phyloP scores from a whole-genome alignment of 1,140 invertebrate species.

The Hylaeus volcanicus region DNA sequence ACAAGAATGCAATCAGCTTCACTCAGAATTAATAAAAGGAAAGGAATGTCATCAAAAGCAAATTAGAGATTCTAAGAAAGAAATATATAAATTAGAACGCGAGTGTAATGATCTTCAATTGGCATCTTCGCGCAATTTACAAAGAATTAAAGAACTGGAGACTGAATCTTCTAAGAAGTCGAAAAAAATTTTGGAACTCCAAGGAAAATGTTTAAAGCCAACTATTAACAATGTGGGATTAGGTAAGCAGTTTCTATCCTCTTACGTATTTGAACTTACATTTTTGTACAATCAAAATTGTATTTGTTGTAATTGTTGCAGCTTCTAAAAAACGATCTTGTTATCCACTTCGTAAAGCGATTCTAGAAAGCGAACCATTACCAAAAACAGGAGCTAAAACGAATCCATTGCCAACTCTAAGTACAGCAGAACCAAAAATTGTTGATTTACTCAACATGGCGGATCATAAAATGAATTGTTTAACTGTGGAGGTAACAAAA shows the following conservation, averaged over 20 bases:
- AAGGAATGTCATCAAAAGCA: constrained; percentile 84
- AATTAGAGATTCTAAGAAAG: constrained; percentile 83
- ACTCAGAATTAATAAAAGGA: constrained; percentile 84
- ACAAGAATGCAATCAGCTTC: constrained; percentile 87
- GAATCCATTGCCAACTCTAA: constrained; percentile 65
- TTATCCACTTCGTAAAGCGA: constrained; percentile 74
- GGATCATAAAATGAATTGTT: constrained; percentile 78
- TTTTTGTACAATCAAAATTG: not conserved
- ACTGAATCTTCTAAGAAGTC: constrained; percentile 82
- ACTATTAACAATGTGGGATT: constrained; percentile 74
- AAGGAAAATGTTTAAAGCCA: constrained; percentile 83
- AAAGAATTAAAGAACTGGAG: constrained; percentile 82
- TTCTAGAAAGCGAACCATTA: constrained; percentile 71
- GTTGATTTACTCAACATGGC: constrained; percentile 76
- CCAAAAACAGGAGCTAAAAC: constrained; percentile 60
- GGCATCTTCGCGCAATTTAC: constrained; percentile 82
- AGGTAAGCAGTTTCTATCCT: constrained; percentile 62
- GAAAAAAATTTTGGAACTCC: constrained; percentile 82
- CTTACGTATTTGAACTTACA: constrained; percentile 8
- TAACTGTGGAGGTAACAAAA: constrained; percentile 79
- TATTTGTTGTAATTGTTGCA: constrained; percentile 12
- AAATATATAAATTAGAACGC: constrained; percentile 81
- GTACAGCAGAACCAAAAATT: constrained; percentile 69
- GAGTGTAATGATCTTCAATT: constrained; percentile 83
- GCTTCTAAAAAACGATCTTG: constrained; percentile 72